Base-by-base conservation (phyloP, 92 coral and sea anemone genomes). In the Parazoanthus atlanticus region DNA sequence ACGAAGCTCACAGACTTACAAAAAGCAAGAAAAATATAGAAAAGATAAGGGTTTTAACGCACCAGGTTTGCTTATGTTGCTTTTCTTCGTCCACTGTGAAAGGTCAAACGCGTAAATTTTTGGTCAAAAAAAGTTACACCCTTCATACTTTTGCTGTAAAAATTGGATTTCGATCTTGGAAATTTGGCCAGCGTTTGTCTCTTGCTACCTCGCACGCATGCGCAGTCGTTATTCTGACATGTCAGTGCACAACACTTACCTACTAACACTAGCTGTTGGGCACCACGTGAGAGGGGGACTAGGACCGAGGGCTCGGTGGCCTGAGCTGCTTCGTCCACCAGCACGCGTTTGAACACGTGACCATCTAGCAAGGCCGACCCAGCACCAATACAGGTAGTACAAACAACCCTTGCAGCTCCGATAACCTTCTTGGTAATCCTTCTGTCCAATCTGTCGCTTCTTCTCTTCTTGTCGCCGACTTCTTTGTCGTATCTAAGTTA, bases 311-410 rank as follows among this genome's bases (percentile, higher is more conserved):
- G 97, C 80, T 96, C 97, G 8, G 96, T 96, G 28, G 98, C 95
- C 85, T 96, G 97, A 19, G 98, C 90, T 25, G 98, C 98, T 82
- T 96, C 98, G 69, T 96, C 98, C 13, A 96, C 92, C 75, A 96
- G 86, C 47, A 96, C 93, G 76, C 88, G 91, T 58, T 61, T 70
- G 83, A 92, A 94, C 81, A 88, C 85, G 28, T 77, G 61, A 34
- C 84, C 92, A 33, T 91, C 97, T 43, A 94, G 92, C 72, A 89
- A 74, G 23, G 94, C 73, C 41, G 95, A 91, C 43, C 97, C 97
- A 28, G 95, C 93, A 74, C 95, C 88, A 76, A 92, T 92, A 77
- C 93, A 91, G n/a, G 97, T 94, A 26, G 95, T 89, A 47, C 97
- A 94, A 34, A 92, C 78, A 43, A 94, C 89, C 77, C 79, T 90